Conservation (phyloP, 2,113 vertebrate species). For the Seriola quinqueradiata region DNA sequence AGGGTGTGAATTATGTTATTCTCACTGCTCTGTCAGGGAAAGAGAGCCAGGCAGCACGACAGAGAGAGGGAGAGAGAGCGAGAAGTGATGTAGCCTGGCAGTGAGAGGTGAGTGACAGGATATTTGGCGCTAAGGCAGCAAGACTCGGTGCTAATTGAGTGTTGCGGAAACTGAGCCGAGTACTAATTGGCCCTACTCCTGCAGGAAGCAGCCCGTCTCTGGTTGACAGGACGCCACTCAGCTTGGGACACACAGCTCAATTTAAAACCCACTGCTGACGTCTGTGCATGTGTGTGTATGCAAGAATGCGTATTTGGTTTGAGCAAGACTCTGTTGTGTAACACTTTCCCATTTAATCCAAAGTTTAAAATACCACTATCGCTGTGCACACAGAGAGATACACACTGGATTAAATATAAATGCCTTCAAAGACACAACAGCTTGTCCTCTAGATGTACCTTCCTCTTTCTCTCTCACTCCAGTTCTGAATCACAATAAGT, state of each 20-base stretch:
- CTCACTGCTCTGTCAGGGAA: constrained; percentile 48
- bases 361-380: constrained; percentile 29
- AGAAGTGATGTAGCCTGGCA: constrained; percentile 53
- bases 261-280: constrained; percentile 59
- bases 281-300: not conserved
- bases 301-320: not conserved
- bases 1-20: constrained; percentile 67
- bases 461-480: not conserved
- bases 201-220: constrained; percentile 64
- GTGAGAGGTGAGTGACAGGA: constrained; percentile 86
- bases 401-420: constrained; percentile 36
- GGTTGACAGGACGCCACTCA: constrained; percentile 68
- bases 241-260: constrained; percentile 61
- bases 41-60: constrained; percentile 22
- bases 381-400: not conserved
- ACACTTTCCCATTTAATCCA: constrained; percentile 43
- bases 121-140: constrained; percentile 73
- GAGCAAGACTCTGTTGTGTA: not conserved
- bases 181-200: constrained; percentile 73
- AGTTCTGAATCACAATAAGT: not conserved
- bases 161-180: constrained; percentile 63
- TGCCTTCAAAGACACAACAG: constrained; percentile 13
- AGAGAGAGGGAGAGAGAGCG: constrained; percentile 73
- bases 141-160: constrained; percentile 73
- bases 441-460: not conserved